Base-by-base conservation (phyloP, 2,888 invertebrate species). In the Caenorhabditis doughertyi region DNA sequence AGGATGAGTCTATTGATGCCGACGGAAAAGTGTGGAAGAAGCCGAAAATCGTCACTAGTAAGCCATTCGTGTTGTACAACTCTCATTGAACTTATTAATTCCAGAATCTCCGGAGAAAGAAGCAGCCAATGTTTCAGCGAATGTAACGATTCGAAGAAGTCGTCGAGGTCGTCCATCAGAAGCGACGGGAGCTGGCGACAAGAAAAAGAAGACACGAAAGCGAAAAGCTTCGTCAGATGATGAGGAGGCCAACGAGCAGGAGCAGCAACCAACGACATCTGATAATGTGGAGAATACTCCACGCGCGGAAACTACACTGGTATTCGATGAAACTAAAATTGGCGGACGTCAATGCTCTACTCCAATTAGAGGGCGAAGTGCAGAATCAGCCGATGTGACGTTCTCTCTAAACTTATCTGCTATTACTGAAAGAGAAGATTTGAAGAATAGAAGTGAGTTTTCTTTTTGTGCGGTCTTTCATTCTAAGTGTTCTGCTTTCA, bases 341-440 rank as follows among this genome's bases (percentile, higher is more conserved):
- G 27, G n/a, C 1, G 81, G 81, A 13, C 39, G 81, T 25, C 62
- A 60, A 4, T 81, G 81, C 27, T 81, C 81, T 16, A 81, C 81
- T 25, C 81, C 81, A 29, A 77, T 76, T 11, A n/a, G 18, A 3
- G 32, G 39, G 35, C 35, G 47, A 18, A 49, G 53, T 11, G 32
- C 23, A 0, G 65, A 76, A 35, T 11, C 42, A 2, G 25, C 7
- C 13, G 56, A 81, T 16, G 53, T 81, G n/a, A 81, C 81, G n/a
- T 81, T 81, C 53, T 27, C 44, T 2, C 23, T 71, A 3, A 55
- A 81, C 42, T 3, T 81, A 11, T 81, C 81, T 2, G 77, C 67
- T 0, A 77, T 81, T 29, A 65, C 65, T 23, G 76, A 70, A 53
- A 68, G 53, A 32, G 74, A 74, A 5, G 42, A 62, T 2, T 5